Evolutionary conservation across 2,888 invertebrate genomes (phyloP), one percentile per base, ranked within the genome.

Genomic region (Eremobia ochroleuca): DNA sequence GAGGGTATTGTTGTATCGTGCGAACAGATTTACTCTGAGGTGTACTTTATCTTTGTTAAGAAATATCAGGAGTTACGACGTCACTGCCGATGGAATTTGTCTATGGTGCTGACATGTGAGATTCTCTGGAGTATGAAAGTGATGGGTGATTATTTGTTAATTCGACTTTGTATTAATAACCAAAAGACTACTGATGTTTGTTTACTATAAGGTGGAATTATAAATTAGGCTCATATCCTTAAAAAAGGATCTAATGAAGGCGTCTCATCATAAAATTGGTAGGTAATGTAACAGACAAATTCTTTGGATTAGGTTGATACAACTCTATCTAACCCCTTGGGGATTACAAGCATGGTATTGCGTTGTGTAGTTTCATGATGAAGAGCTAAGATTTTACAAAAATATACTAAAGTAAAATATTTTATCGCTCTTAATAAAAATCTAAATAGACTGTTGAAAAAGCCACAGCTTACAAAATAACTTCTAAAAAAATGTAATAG

Each of bases 11-110:
- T 66, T 58, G 13, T 25, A 49, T 9, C 25, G 6, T 3, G 25
- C 18, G 25, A 37, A 49, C 58, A 21, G 31, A 58, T 65, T 64
- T 65, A 49, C 11, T 55, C 43, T 40, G 34, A 46, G 58, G 18
- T 64, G n/a, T 64, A 67, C 31, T 55, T 55, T 49, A 40, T 80
- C 55, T 55, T 64, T 77, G 8, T 71, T 40, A 40, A n/a, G 28
- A 71, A 49, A 64, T 4, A 34, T 6, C 31, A 31, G 46, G 21
- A 46, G 21, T n/a, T 2, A 25, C 49, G 58, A 73, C 73, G 81
- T 61, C 73, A 61, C n/a, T 49, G 43, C 18, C 15, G 37, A n/a
- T 64, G 55, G 34, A 62, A 62, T 62, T 64, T 18, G 34, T 34
- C 5, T 37, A n/a, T 31, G 52, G 21, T 15, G 2, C 43, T 15